These are phyloP conservation scores for Lepidonotus clava DNA, from an alignment of 2,888 invertebrate genomes.

Conservation along the genomic window DNA sequence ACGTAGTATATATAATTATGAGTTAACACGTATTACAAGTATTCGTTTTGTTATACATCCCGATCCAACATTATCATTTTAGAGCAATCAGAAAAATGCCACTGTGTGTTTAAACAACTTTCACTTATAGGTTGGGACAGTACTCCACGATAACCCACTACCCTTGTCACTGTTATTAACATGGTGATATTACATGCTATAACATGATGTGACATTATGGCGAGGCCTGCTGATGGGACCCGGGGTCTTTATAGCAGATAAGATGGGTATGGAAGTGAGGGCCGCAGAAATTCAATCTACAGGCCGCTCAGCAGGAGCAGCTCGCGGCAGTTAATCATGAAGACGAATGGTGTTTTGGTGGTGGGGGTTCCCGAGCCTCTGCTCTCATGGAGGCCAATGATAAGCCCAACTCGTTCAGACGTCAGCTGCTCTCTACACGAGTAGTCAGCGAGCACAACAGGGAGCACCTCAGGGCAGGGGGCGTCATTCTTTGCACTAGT, in stretches of 20 bases:
- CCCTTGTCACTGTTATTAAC: background rate
- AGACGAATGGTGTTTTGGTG: background rate
- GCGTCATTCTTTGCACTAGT: background rate
- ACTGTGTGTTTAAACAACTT: too few species aligned
- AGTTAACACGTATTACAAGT: too few species aligned
- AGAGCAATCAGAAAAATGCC: too few species aligned
- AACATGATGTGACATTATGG: slow-evolving; percentile 23
- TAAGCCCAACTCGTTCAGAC: slow-evolving; percentile 27
- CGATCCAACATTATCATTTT: too few species aligned
- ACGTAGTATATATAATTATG: too few species aligned
- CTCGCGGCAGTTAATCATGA: slow-evolving; percentile 1
- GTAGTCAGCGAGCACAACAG: background rate
- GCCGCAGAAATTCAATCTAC: slow-evolving; percentile 19
- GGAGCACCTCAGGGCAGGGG: background rate
- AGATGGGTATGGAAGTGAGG: background rate
- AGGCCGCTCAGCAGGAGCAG: background rate
- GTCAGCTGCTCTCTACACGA: background rate
- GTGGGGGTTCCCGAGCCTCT: background rate
- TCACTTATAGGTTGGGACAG: too few species aligned
- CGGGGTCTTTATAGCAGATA: background rate
- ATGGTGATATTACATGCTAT: slow-evolving; percentile 14
- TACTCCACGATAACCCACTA: background rate
- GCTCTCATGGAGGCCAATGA: background rate
- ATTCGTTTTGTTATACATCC: too few species aligned
- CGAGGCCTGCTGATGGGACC: background rate